phyloP scores from a whole-genome alignment of 2,888 invertebrate species.

The Philhelius pedissequus region DNA sequence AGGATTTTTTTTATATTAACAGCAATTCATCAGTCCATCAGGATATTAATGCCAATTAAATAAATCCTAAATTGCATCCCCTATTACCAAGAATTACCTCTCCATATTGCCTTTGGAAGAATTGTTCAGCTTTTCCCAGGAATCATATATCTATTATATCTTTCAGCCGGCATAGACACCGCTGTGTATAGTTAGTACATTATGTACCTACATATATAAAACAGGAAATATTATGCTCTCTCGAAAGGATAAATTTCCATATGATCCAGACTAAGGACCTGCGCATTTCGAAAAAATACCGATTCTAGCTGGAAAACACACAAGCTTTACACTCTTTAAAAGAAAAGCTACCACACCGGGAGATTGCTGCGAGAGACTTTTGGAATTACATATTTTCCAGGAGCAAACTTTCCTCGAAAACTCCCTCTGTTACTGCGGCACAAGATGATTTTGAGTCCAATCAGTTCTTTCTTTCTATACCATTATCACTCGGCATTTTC shows the following conservation, averaged over 20 bases:
- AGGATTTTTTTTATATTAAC: neutral
- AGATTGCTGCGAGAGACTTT: neutral
- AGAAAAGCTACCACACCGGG: slow-evolving; percentile 11
- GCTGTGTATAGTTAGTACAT: neutral
- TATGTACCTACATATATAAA: slow-evolving; percentile 4
- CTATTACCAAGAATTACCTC: neutral
- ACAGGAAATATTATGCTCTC: neutral
- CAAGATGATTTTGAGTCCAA: slow-evolving; percentile 19
- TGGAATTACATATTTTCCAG: slow-evolving; percentile 39
- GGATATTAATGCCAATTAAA: neutral
- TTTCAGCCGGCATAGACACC: neutral
- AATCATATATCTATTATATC: neutral
- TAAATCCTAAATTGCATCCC: neutral
- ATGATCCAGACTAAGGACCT: slow-evolving; percentile 27
- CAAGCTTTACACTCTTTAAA: slow-evolving; percentile 26
- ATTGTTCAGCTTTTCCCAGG: slow-evolving; percentile 9
- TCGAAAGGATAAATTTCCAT: slow-evolving; percentile 24
- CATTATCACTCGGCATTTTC: slow-evolving; percentile 30
- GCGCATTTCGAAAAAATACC: slow-evolving; percentile 52
- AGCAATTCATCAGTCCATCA: neutral
- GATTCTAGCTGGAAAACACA: slow-evolving; percentile 34
- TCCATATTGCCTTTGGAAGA: neutral
- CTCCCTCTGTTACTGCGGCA: slow-evolving; percentile 41
- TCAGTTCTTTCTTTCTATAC: slow-evolving; percentile 35
- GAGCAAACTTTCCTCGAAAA: slow-evolving; percentile 17